Evolutionary conservation across 2,797 vertebrate species (phyloP).

Genomic region (Eurystomus glaucurus): DNA sequence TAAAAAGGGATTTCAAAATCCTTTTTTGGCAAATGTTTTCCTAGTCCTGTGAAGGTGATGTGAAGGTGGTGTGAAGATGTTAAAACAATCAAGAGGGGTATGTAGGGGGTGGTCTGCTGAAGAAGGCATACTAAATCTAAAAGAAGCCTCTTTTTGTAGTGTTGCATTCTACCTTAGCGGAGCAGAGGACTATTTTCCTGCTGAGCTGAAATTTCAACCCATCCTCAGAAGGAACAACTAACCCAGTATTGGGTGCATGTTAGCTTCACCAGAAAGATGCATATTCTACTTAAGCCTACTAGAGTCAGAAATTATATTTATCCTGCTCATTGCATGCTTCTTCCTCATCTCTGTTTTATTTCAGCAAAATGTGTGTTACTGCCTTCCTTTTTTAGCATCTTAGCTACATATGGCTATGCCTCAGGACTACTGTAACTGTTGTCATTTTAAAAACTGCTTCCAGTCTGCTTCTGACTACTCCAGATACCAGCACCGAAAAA

Average conservation of each 20-base stretch:
- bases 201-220: background rate
- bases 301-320: background rate
- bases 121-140: background rate
- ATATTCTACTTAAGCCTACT: background rate
- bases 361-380: background rate
- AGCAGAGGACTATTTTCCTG: background rate
- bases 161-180: background rate
- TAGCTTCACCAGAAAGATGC: background rate
- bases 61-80: background rate
- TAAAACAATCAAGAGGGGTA: background rate
- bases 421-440: background rate
- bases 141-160: background rate
- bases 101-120: background rate
- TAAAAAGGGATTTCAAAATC: background rate
- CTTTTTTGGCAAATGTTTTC: background rate
- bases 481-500: background rate
- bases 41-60: background rate
- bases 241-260: accelerated
- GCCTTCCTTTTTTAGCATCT: background rate
- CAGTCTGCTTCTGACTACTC: background rate
- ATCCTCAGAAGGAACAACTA: background rate
- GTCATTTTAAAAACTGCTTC: background rate
- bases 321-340: background rate
- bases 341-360: background rate
- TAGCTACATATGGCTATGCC: background rate